Evolutionary conservation across 2,888 invertebrate genomes (phyloP).

Genomic region (Nemotelus pantherinus): DNA sequence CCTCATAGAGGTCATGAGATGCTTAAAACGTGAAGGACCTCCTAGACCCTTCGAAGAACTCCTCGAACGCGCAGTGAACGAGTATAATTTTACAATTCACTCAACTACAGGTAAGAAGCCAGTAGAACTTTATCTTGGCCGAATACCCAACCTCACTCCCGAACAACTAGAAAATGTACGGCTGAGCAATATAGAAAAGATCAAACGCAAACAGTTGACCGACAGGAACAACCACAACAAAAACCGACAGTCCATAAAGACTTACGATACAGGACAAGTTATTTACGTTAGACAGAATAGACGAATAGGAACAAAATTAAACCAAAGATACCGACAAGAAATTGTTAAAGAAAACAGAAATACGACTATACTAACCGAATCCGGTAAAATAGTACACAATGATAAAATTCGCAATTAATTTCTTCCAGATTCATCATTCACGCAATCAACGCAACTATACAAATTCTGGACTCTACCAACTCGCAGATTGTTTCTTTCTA

Average conservation of each 20-base stretch:
- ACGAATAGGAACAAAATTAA: conserved; percentile 44
- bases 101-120: conserved; percentile 46
- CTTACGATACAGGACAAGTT: conserved; percentile 11
- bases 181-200: conserved; percentile 22
- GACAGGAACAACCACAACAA: conserved; percentile 45
- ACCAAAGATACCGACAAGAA: conserved; percentile 25
- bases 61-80: conserved; percentile 6
- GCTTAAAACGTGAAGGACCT: conserved; percentile 5
- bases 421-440: not conserved
- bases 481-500: conserved; percentile 6
- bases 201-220: conserved; percentile 41
- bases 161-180: conserved; percentile 33
- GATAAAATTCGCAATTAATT: conserved; percentile 31
- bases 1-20: conserved; percentile 12
- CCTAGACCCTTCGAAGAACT: conserved; percentile 3
- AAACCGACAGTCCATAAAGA: conserved; percentile 44
- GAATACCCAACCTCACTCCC: conserved; percentile 25
- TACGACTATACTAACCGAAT: conserved; percentile 32
- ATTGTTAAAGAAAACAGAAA: conserved; percentile 31
- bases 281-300: conserved; percentile 48
- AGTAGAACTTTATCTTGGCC: conserved; percentile 43
- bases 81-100: conserved; percentile 45
- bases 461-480: conserved; percentile 7
- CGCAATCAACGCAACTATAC: not conserved
- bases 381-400: conserved; percentile 37